Conservation (phyloP, 2,888 invertebrate genomes). For the Apamea epomidion region DNA sequence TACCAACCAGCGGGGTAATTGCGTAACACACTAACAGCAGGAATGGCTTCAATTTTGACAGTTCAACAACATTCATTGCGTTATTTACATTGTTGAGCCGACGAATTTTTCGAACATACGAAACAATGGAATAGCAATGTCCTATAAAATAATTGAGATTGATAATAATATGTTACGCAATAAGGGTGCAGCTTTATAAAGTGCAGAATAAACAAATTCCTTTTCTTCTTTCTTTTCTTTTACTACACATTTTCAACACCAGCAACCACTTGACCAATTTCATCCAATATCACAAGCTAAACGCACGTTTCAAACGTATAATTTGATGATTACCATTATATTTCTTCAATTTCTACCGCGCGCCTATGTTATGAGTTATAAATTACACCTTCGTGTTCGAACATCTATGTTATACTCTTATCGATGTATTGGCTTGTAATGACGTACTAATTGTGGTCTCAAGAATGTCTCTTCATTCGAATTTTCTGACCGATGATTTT, state of each 20-base stretch:
- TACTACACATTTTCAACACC: slow-evolving; percentile 15
- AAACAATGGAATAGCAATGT: no score
- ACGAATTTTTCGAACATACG: no score
- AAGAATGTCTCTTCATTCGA: slow-evolving; percentile 60
- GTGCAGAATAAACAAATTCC: not conserved
- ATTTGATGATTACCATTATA: slow-evolving; percentile 81
- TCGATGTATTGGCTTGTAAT: slow-evolving; percentile 76
- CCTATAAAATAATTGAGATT: no score
- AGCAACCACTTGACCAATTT: slow-evolving; percentile 50
- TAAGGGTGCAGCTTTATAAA: not conserved
- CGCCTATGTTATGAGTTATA: slow-evolving; percentile 72
- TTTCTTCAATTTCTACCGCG: slow-evolving; percentile 75
- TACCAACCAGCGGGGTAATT: not conserved
- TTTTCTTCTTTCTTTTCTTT: not conserved
- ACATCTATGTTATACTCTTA: slow-evolving; percentile 74
- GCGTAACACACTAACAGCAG: no score
- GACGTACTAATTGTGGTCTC: slow-evolving; percentile 75
- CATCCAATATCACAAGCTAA: slow-evolving; percentile 65
- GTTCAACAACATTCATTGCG: no score
- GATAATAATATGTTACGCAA: no score
- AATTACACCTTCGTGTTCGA: slow-evolving; percentile 76
- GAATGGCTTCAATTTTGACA: no score
- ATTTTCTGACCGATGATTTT: slow-evolving; percentile 56
- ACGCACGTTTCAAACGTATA: slow-evolving; percentile 74
- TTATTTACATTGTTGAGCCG: no score